A percentile compares a stretch with the other conserved stretches of the same genome.
Evolutionary conservation across 2,888 invertebrate genomes (phyloP).

Genomic region (Flexamia atlantica): DNA sequence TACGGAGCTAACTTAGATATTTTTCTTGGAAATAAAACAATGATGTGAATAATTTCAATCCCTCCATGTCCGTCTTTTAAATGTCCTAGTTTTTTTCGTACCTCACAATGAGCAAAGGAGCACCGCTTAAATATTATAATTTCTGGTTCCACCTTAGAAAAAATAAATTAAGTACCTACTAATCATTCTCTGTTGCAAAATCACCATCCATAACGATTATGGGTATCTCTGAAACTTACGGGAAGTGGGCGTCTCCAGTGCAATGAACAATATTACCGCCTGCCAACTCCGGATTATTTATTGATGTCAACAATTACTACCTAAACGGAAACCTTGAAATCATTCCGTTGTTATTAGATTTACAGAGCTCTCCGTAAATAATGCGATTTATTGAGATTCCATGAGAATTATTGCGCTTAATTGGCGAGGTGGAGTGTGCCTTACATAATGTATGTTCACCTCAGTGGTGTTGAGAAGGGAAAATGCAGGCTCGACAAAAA

Average conservation of each 20-base stretch:
- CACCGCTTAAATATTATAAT: no score
- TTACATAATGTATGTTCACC: neutral
- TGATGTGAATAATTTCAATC: no score
- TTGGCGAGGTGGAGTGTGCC: neutral
- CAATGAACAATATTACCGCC: constrained; percentile 20
- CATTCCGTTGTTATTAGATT: constrained; percentile 27
- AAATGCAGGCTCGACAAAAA: neutral
- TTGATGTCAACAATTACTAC: constrained; percentile 44
- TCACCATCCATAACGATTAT: neutral
- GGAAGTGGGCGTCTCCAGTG: constrained; percentile 7
- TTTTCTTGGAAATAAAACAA: no score
- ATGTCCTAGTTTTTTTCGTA: no score
- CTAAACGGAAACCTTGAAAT: constrained; percentile 48
- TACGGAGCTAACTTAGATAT: no score
- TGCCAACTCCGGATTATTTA: constrained; percentile 32
- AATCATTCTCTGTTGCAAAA: no score
- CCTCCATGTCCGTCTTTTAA: no score
- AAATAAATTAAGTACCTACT: no score
- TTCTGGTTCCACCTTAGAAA: no score
- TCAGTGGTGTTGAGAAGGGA: neutral
- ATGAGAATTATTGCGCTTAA: constrained; percentile 28
- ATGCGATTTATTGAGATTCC: constrained; percentile 5
- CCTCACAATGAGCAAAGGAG: no score
- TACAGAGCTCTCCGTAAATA: constrained; percentile 35
- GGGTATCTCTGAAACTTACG: neutral